phyloP scores from a whole-genome alignment of 2,113 vertebrate genomes.

The Myiopsitta monachus region DNA sequence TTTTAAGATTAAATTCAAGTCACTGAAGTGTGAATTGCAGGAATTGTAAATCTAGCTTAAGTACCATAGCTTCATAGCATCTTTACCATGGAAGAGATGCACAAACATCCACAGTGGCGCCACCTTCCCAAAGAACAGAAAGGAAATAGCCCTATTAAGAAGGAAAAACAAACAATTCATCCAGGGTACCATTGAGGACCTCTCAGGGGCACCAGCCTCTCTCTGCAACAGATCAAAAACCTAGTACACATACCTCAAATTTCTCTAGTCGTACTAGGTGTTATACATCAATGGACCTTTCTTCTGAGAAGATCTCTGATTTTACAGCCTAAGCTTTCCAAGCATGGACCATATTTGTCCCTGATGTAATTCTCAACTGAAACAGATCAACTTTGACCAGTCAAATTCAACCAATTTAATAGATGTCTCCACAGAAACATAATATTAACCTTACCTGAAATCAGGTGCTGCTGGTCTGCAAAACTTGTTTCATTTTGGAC shows the following conservation, averaged over 20 bases:
- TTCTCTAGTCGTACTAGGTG: neutral
- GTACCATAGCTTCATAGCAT: neutral
- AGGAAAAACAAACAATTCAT: fast-evolving
- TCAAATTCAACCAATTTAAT: neutral
- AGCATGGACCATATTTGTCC: neutral
- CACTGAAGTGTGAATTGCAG: neutral
- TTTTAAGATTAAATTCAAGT: conserved; percentile 21
- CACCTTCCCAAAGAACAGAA: neutral
- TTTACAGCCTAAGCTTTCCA: neutral
- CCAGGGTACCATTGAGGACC: neutral
- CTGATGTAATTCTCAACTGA: neutral
- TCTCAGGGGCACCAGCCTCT: neutral
- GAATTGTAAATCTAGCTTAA: neutral
- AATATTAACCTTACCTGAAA: neutral
- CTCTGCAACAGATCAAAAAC: neutral
- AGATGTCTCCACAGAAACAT: neutral
- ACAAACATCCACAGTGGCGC: neutral
- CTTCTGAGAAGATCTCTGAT: neutral
- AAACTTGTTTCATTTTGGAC: neutral
- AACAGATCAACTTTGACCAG: neutral
- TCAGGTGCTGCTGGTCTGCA: neutral
- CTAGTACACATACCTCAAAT: neutral
- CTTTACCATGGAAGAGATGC: neutral
- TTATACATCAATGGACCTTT: neutral
- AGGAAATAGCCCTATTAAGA: fast-evolving